These are phyloP conservation scores for Coenonympha glycerion DNA, from an alignment of 2,888 invertebrate species.

Conservation along the genomic window DNA sequence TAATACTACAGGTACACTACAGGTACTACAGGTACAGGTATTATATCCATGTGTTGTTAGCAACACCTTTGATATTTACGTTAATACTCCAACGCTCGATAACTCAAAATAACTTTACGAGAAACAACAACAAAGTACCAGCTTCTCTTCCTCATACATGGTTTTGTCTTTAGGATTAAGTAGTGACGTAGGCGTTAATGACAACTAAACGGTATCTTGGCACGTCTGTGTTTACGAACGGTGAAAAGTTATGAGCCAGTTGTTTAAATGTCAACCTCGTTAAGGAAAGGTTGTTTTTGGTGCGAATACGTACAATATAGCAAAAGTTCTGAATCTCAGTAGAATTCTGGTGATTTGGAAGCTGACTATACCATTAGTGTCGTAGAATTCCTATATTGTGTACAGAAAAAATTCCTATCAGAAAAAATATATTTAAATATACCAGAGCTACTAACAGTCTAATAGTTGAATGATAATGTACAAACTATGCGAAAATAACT, in stretches of 20 bases:
- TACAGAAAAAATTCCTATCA: too few relatives aligned
- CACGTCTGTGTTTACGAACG: constrained; percentile 31
- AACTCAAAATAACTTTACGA: neutral
- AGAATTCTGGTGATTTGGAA: neutral
- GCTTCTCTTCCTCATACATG: constrained; percentile 3
- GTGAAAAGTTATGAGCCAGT: constrained; percentile 34
- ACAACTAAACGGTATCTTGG: constrained; percentile 33
- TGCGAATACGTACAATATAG: constrained; percentile 13
- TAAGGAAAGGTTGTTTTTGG: constrained; percentile 37
- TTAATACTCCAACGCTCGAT: neutral
- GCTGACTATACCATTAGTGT: neutral
- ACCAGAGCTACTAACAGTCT: too few relatives aligned
- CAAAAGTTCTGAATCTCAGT: neutral
- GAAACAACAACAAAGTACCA: constrained; percentile 7
- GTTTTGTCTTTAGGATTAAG: constrained; percentile 11
- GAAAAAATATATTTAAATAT: too few relatives aligned
- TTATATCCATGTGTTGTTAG: too few relatives aligned
- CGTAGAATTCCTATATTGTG: too few relatives aligned
- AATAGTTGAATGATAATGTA: too few relatives aligned
- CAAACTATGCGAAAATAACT: too few relatives aligned
- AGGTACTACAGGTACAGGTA: too few relatives aligned
- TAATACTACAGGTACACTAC: too few relatives aligned
- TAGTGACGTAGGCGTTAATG: constrained; percentile 33
- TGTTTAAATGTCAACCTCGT: constrained; percentile 54
- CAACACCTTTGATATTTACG: neutral